phyloP scores from a whole-genome alignment of 2,888 invertebrate species.

The Heliconius charithonia region DNA sequence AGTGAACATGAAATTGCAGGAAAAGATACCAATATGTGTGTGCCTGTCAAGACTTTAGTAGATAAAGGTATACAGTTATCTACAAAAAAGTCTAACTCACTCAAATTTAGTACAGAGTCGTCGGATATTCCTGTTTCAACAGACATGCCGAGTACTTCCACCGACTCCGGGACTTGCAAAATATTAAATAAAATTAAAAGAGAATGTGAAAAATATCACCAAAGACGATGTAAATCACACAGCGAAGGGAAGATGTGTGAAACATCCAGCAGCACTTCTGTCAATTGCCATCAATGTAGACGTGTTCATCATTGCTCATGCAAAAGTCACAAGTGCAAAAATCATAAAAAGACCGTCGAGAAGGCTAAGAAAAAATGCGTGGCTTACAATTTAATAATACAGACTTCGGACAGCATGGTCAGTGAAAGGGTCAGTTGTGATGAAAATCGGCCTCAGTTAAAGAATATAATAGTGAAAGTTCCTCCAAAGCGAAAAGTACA shows the following conservation, averaged over 20 bases:
- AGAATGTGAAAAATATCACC: constrained; percentile 76
- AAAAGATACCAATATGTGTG: constrained; percentile 34
- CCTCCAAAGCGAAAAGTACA: constrained; percentile 61
- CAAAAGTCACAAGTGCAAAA: constrained; percentile 66
- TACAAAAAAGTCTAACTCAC: constrained; percentile 54
- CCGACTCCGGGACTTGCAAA: constrained; percentile 71
- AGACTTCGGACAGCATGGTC: constrained; percentile 73
- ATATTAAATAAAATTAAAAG: constrained; percentile 72
- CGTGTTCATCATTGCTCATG: constrained; percentile 66
- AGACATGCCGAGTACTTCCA: constrained; percentile 66
- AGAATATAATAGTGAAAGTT: constrained; percentile 74
- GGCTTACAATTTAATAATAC: constrained; percentile 77
- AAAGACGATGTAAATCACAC: constrained; percentile 64
- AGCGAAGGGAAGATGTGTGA: constrained; percentile 61
- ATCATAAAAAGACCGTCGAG: constrained; percentile 57
- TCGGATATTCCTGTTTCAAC: constrained; percentile 66
- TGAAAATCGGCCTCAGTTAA: constrained; percentile 57
- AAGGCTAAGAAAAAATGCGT: constrained; percentile 69
- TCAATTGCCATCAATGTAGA: constrained; percentile 69
- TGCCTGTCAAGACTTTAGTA: constrained; percentile 47
- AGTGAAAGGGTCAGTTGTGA: constrained; percentile 63
- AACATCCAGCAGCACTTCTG: constrained; percentile 69
- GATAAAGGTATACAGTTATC: constrained; percentile 65
- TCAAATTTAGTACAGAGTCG: constrained; percentile 57
- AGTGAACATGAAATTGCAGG: constrained; percentile 30